Evolutionary conservation across 2,113 vertebrate species (phyloP).

Genomic region (Brachypteracias leptosomus): DNA sequence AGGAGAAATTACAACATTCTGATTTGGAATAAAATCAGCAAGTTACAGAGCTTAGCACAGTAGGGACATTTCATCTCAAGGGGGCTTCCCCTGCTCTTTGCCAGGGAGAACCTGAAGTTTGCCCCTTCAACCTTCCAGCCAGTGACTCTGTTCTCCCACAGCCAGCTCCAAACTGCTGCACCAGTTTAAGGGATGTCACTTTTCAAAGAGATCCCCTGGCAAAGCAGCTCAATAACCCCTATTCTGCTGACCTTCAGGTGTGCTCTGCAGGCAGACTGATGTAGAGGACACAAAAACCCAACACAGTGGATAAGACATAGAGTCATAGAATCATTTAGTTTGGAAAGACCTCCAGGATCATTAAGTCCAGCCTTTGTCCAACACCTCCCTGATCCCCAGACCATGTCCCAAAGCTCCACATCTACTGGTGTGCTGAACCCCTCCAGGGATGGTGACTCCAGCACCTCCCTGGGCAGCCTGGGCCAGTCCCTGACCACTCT

Average conservation of each 20-base stretch:
- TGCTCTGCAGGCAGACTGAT: not conserved
- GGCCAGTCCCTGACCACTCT: no score
- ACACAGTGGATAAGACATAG: not conserved
- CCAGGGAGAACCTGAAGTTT: not conserved
- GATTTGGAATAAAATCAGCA: not conserved
- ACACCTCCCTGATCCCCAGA: no score
- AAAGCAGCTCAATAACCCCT: fast-evolving
- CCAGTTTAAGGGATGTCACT: not conserved
- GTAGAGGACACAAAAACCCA: not conserved
- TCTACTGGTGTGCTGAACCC: no score
- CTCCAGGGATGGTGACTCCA: no score
- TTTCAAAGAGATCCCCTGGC: not conserved
- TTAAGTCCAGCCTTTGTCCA: no score
- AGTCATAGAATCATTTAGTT: no score
- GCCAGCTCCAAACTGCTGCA: not conserved
- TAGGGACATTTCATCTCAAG: not conserved
- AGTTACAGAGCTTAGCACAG: not conserved
- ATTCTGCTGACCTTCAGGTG: fast-evolving
- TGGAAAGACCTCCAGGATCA: no score
- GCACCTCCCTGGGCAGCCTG: no score
- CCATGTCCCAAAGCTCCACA: no score
- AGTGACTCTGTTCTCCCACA: not conserved
- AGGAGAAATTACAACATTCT: not conserved
- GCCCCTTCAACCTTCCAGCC: not conserved
- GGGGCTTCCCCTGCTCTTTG: not conserved